Evolutionary conservation across 1,140 invertebrate species (phyloP), one percentile per base, ranked within the genome.

Genomic region (Micrasema minimum): DNA sequence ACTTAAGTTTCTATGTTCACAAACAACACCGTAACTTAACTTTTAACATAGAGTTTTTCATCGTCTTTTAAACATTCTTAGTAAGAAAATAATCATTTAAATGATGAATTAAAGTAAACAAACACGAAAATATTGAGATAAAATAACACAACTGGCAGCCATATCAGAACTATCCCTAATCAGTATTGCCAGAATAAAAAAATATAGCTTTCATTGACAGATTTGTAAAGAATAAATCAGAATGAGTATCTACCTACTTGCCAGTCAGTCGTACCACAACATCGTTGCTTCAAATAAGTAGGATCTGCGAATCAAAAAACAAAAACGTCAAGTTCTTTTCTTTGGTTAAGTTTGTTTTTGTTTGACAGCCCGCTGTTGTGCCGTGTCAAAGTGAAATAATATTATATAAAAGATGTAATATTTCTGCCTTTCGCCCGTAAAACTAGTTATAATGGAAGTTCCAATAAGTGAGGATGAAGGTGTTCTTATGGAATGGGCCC

Each of bases 401-500:
- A 16, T 16, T 23, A 10, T 2, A 20, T 48, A 16, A 51, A 51
- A 20, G n/a, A 51, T 50, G 45, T 48, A 38, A 65, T 31, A 31
- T 31, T 31, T 2, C 2, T 4, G 7, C 7, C 2, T 4, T 31
- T 31, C 26, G 26, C 26, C 26, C 26, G 26, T 31, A 2, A 31
- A 31, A 31, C 12, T 12, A 48, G 5, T 35, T 16, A n/a, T 70
- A 38, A 84, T 83, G 83, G 82, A 83, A 79, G 80, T 83, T 11
- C 77, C 82, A 14, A 77, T 79, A 53, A 80, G 84, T 38, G 87
- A 88, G 62, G 88, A 89, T 74, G 86, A 88, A 76, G 88, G 87
- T 46, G 84, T 87, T 69, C 81, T 94, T 16, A 85, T 89, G 75
- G 94, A 96, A 85, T 94, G 93, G 92, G 88, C 91, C 16, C 91